A percentile compares a stretch with the other conserved stretches of the same genome.
phyloP scores from a whole-genome alignment of 2,888 invertebrate genomes.

The Syrista parreyssii region DNA sequence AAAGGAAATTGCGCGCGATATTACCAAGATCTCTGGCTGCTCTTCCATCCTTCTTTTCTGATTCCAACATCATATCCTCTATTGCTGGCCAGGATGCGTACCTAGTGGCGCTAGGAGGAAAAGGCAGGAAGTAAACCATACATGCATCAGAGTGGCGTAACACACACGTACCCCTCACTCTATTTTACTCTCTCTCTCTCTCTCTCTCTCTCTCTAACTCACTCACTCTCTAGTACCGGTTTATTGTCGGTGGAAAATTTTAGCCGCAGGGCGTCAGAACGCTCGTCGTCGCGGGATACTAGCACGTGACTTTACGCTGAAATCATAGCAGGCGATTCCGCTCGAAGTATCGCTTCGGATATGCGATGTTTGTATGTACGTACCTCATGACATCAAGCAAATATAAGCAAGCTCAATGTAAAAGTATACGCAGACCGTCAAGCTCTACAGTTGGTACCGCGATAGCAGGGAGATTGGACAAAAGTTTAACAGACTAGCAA shows the following conservation, averaged over 20 bases:
- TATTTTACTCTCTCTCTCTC: constrained; percentile 5
- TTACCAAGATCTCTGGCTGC: constrained; percentile 44
- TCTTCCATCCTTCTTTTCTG: not conserved
- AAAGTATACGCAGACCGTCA: not conserved
- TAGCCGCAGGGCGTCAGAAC: constrained; percentile 19
- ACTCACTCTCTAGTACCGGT: not conserved
- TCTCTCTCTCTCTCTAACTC: constrained; percentile 10
- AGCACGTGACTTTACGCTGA: constrained; percentile 14
- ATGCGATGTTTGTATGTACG: constrained; percentile 28
- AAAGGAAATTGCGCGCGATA: constrained; percentile 58
- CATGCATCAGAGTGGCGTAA: not conserved
- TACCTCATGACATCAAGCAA: constrained; percentile 20
- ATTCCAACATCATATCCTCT: not conserved
- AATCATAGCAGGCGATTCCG: constrained; percentile 19
- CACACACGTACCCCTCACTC: not conserved
- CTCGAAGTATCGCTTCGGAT: constrained; percentile 16
- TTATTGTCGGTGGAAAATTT: constrained; percentile 15
- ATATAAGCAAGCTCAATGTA: constrained; percentile 19
- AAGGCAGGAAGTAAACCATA: not conserved
- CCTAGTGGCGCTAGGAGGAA: not conserved
- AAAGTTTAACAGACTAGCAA: constrained; percentile 12
- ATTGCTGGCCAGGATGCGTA: constrained; percentile 11
- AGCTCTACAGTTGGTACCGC: not conserved
- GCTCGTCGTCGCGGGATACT: constrained; percentile 22
- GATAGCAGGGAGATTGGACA: not conserved